Base-by-base conservation (phyloP, 2,888 invertebrate genomes). In the Eristalinus aeneus region DNA sequence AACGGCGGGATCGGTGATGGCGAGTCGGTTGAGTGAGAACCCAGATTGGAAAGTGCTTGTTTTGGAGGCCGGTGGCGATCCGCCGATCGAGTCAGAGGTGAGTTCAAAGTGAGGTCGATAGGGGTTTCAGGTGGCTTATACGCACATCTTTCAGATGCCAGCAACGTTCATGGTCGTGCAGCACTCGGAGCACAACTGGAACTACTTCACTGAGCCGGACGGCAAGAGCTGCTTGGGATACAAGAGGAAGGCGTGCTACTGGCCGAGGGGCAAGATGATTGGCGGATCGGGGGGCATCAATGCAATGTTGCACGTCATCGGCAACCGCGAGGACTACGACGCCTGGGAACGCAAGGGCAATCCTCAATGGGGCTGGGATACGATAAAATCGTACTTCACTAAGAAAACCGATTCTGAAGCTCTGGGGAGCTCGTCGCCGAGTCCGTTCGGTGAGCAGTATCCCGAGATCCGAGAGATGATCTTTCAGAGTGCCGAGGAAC, bases 181-280 rank as follows among this genome's bases (percentile, higher is more conserved):
- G 22, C 89, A 89, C 34, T 83, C 89, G 0, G 36, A 88, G 0
- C 89, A 89, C 64, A 90, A 90, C 76, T 92, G 90, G 90, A 89
- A 90, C 58, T 91, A 91, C 67, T 88, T 88, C 79, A 90, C 90
- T 0, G 89, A 89, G 11, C 89, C 89, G 1, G 90, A 89, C 82
- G 71, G 89, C 0, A 87, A 87, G 1, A 90, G 90, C 63, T 91
- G 92, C 11, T 88, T 73, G 72, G 91, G 88, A n/a, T 89, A 90
- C 89, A 79, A 84, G 32, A 87, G 88, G 4, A 88, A 88, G 6
- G 89, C 90, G 11, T 92, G 92, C 74, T 89, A 88, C 68, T 95
- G 95, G 95, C 94, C 94, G 32, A 93, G 95, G 76, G 96, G 96
- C 0, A 95, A 94, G 89, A 93, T 94, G 76, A 92, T 95, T 89